Conservation (phyloP, 2,888 invertebrate genomes). For the Acanthosoma haemorrhoidale region DNA sequence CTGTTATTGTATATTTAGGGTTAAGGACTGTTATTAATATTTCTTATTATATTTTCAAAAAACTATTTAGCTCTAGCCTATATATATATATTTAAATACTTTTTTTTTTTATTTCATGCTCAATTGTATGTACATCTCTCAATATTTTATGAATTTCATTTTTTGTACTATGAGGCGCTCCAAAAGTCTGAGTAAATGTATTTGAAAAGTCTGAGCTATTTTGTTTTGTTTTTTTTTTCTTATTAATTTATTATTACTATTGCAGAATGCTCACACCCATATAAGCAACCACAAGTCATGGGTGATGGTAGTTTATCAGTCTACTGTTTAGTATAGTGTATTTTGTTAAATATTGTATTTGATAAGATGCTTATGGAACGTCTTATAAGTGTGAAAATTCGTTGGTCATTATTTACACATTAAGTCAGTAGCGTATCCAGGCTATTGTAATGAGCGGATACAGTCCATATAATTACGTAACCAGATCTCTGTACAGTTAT, state of each 20-base stretch:
- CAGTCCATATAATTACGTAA: background rate
- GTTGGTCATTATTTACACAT: background rate
- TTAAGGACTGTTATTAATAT: conserved; percentile 7
- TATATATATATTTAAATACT: too few species aligned
- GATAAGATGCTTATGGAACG: conserved; percentile 1
- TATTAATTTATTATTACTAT: background rate
- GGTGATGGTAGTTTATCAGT: background rate
- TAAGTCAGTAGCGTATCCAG: conserved; percentile 4
- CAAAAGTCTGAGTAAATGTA: conserved; percentile 19
- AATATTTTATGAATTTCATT: background rate
- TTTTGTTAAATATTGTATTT: background rate
- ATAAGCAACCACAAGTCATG: background rate
- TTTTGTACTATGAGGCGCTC: conserved; percentile 26
- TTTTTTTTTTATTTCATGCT: conserved; percentile 10
- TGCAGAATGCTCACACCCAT: too few species aligned
- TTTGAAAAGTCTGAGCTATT: background rate
- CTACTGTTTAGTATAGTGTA: too few species aligned
- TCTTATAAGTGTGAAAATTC: conserved; percentile 1
- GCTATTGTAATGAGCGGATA: too few species aligned
- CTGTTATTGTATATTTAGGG: conserved; percentile 14
- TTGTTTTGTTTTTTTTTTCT: background rate
- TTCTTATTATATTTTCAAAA: conserved; percentile 7
- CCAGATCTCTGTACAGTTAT: background rate
- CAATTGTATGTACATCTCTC: conserved; percentile 5
- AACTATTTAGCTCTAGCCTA: conserved; percentile 5